Conservation (phyloP, 2,797 vertebrate species). For the Orestias chungarensis region DNA sequence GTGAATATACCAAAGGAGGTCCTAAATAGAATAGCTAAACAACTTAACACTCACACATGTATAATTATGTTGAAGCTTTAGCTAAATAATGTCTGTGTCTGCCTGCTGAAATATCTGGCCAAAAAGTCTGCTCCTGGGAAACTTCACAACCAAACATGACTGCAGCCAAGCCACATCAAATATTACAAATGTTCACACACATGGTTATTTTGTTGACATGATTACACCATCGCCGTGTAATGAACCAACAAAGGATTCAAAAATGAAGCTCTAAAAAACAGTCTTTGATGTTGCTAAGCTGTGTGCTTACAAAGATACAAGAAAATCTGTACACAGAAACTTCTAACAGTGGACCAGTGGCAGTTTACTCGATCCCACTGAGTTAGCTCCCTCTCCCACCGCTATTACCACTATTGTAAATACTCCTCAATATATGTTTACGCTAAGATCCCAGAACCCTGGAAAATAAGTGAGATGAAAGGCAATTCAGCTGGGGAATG, state of each 20-base stretch:
- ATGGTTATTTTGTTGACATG: constrained; percentile 28
- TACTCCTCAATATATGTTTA: constrained; percentile 71
- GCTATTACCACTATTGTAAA: constrained; percentile 74
- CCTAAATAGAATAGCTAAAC: too few relatives aligned
- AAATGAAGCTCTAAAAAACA: constrained; percentile 18
- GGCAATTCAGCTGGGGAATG: constrained; percentile 57
- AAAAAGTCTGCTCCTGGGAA: constrained; percentile 58
- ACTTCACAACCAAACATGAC: constrained; percentile 65
- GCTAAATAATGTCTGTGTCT: constrained; percentile 73
- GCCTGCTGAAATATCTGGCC: constrained; percentile 51
- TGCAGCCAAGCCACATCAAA: constrained; percentile 79
- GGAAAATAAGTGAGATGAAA: constrained; percentile 51
- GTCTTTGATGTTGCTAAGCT: constrained; percentile 19
- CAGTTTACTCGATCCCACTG: constrained; percentile 57
- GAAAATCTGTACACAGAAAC: too few relatives aligned
- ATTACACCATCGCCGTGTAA: constrained; percentile 20
- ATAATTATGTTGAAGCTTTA: constrained; percentile 42
- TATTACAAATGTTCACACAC: constrained; percentile 20
- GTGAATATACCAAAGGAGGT: too few relatives aligned
- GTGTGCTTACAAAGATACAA: constrained; percentile 35
- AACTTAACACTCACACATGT: too few relatives aligned
- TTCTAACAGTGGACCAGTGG: constrained; percentile 50
- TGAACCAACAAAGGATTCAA: constrained; percentile 36
- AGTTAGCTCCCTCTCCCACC: constrained; percentile 64
- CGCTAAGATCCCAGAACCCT: constrained; percentile 58